Evolutionary conservation across 53 echinoderm and acorn worm species (phyloP).

Genomic region (Apostichopus leukothele): DNA sequence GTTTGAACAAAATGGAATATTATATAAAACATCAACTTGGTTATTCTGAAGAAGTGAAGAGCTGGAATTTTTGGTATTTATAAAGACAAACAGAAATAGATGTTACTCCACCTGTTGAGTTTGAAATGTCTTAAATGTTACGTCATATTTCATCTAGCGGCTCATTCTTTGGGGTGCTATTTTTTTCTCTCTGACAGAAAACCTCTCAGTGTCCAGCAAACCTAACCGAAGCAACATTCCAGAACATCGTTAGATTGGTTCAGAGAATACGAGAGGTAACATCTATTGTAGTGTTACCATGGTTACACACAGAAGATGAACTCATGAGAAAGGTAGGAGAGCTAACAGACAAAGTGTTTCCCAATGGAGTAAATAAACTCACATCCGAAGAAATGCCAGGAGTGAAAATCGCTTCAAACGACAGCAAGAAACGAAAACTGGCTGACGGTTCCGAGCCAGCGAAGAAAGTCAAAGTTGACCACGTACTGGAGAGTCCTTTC

Average conservation of each 20-base stretch:
- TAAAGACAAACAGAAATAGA: too few species aligned
- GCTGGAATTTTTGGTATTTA: too few species aligned
- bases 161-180: too few species aligned
- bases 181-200: conserved; percentile 27
- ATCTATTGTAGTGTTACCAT: conserved; percentile 15
- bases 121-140: too few species aligned
- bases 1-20: too few species aligned
- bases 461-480: background rate
- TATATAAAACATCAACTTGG: too few species aligned
- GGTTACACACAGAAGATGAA: conserved; percentile 33
- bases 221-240: background rate
- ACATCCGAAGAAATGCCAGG: background rate
- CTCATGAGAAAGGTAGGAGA: conserved; percentile 9
- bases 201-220: background rate
- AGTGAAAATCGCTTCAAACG: background rate
- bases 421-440: background rate
- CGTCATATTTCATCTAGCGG: too few species aligned
- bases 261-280: conserved; percentile 33
- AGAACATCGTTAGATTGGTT: background rate
- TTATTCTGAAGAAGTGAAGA: too few species aligned
- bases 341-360: background rate
- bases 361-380: background rate
- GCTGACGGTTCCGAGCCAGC: background rate
- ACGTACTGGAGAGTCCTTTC: conserved; percentile 24
- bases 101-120: too few species aligned